Percentiles rank a stretch among this genome's conserved stretches.
phyloP scores from a whole-genome alignment of 2,113 vertebrate genomes.

The Ivindomyrus marchei region DNA sequence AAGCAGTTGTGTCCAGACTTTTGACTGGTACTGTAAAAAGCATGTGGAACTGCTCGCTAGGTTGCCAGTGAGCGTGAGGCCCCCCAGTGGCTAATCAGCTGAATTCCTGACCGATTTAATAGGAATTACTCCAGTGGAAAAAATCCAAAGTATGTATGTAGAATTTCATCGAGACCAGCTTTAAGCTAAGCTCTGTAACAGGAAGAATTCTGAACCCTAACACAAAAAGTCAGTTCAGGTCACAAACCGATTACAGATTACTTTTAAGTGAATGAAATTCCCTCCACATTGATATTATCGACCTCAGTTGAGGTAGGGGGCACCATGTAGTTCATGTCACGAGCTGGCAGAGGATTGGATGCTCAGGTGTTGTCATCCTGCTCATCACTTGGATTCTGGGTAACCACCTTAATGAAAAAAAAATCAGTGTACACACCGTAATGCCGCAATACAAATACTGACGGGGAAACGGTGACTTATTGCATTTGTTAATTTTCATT shows the following conservation, averaged over 20 bases:
- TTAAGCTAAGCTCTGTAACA: not conserved
- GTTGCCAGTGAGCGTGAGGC: not conserved
- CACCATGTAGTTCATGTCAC: not conserved
- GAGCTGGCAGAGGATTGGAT: not conserved
- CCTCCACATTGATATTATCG: not conserved
- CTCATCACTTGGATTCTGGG: not conserved
- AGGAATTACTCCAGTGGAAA: not conserved
- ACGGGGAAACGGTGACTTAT: not conserved
- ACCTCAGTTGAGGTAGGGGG: not conserved
- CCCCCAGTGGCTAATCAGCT: not conserved
- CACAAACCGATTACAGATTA: not conserved
- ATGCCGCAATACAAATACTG: too few relatives aligned
- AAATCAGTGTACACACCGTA: not conserved
- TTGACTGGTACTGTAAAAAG: not conserved
- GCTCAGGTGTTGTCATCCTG: not conserved
- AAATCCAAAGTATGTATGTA: not conserved
- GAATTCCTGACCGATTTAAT: not conserved
- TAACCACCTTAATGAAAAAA: not conserved
- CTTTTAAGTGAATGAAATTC: not conserved
- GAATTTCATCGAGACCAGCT: not conserved
- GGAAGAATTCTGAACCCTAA: not conserved
- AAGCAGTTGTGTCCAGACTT: not conserved
- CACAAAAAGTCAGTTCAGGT: not conserved
- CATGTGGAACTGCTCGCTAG: not conserved
- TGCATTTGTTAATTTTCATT: not conserved